Evolutionary conservation across 2,888 invertebrate genomes (phyloP), one percentile per base, ranked within the genome.

Genomic region (Eupithecia inturbata): DNA sequence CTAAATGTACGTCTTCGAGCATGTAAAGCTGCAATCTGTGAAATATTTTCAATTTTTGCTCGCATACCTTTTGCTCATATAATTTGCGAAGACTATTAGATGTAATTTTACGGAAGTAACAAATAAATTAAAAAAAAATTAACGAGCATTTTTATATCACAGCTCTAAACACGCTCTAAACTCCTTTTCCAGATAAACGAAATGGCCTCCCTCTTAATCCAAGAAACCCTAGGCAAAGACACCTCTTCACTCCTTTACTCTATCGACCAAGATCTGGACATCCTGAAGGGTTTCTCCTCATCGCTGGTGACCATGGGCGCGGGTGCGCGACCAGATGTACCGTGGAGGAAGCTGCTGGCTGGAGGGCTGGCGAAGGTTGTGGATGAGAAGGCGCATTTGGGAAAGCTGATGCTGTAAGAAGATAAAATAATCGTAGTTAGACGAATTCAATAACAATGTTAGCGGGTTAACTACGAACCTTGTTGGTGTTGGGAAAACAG

Each of bases 221-320:
- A 92, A 84, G 91, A 94, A 77, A 92, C 93, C 0, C 76, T 95
- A 0, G 94, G 94, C n/a, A 92, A 89, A 74, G 92, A 93, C 72
- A 89, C 88, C 0, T 87, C 83, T n/a, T 83, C 83, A 2, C 87
- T 90, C 70, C 84, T 95, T 0, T 93, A 95, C 74, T 83, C 87
- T 0, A 83, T 94, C 9, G 91, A 92, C 1, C 85, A 90, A 66
- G 89, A 89, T 73, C 89, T 94, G 64, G 80, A 88, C 57, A 83
- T 92, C 3, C 78, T 93, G 0, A 89, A 87, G 70, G 89, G 89
- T 49, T 92, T 94, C 67, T 89, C 87, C 0, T 75, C 83, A 1
- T 82, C 87, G 0, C 74, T 94, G 0, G 77, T 83, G 4, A 83
- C 67, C 22, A 81, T 89, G 69, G 84, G 87, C 2, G 79, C 4